Evolutionary conservation across 2,888 invertebrate genomes (phyloP), one percentile per base, ranked within the genome.

Genomic region (Dryomyza anilis): DNA sequence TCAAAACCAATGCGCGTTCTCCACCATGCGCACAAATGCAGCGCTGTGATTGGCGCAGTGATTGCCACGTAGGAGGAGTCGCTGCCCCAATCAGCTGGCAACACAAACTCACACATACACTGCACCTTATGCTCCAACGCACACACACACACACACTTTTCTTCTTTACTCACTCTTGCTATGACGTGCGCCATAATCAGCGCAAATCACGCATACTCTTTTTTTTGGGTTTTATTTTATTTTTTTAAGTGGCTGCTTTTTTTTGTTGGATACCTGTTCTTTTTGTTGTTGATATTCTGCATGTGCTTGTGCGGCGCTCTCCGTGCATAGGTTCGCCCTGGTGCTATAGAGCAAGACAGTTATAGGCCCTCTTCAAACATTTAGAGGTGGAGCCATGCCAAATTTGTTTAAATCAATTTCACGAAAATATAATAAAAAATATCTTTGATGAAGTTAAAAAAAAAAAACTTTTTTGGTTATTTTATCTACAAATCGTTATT

Each of bases 1-100:
- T 79, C 77, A 79, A 81, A 78, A 78, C 74, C n/a, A 78, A 70
- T 71, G 70, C 73, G 62, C 60, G 65, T 63, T 65, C 67, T 61
- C 52, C 68, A 68, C 56, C 70, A 71, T 70, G 70, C 68, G 70
- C 71, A 72, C 65, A 69, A 70, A 64, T 61, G 60, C 69, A 60
- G 59, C 48, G 56, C 69, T 71, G 70, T 70, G 72, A 73, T 73
- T 73, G 73, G 73, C 50, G 46, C 53, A 25, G 36, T 43, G 65
- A 63, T 64, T 61, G 57, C 45, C 33, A 23, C 19, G 53, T 55
- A 61, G 67, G 63, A 53, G 62, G 62, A 52, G 64, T 36, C 48
- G 45, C 45, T 16, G 58, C 50, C 53, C 53, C 53, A 61, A 62
- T 64, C 59, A 59, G 29, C 45, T 59, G 58, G 50, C 53, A 43